Percentiles rank a stretch among this genome's conserved stretches.
Evolutionary conservation across 2,797 vertebrate species (phyloP).

Genomic region (Martes flavigula): DNA sequence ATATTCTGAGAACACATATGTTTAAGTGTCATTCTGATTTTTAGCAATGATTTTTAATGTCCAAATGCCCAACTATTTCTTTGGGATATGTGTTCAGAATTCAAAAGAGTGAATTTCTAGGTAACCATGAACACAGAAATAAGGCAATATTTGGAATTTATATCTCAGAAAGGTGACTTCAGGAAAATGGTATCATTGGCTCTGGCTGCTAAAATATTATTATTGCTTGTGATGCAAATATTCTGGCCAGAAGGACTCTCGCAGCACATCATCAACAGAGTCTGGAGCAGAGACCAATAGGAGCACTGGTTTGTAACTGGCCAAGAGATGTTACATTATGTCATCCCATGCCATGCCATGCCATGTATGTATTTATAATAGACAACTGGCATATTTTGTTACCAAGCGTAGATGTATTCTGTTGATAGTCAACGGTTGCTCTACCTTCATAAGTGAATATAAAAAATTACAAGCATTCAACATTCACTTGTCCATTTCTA

Average conservation of each 20-base stretch:
- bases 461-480: constrained; percentile 10
- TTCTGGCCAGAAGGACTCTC: not conserved
- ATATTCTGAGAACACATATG: constrained; percentile 11
- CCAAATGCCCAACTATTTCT: not conserved
- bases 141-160: not conserved
- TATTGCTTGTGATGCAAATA: not conserved
- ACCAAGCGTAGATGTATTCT: not conserved
- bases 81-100: not conserved
- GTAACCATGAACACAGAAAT: not conserved
- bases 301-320: not conserved
- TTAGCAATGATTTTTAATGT: constrained; percentile 34
- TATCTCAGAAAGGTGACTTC: not conserved
- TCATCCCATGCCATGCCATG: no score
- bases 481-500: not conserved
- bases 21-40: constrained; percentile 19
- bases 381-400: not conserved
- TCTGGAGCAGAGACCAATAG: not conserved
- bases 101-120: not conserved
- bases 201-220: not conserved
- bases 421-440: not conserved
- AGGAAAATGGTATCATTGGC: not conserved
- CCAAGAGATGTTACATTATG: not conserved
- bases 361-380: not conserved
- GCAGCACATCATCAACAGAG: not conserved
- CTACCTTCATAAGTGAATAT: not conserved